Base-by-base conservation (phyloP, 2,888 invertebrate genomes). In the Cheilosia pagana region DNA sequence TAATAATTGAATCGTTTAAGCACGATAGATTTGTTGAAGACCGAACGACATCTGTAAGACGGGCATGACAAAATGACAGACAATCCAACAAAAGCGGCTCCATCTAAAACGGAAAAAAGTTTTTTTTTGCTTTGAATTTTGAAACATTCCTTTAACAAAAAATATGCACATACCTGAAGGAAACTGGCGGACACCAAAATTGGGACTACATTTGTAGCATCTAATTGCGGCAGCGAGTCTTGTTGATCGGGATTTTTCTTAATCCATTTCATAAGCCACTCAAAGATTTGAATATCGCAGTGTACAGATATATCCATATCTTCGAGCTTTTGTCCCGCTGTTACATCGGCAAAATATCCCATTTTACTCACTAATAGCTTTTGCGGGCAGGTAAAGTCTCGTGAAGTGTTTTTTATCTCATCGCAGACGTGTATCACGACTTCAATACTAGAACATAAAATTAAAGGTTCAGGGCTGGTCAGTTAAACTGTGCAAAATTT, bases 231-330 rank as follows among this genome's bases (percentile, higher is more conserved):
- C 19, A 60, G n/a, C 14, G 57, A 83, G 10, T 81, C 71, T 65
- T 77, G 45, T 77, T 88, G 35, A 79, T 94, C 93, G 0, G 93
- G 92, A 88, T 96, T 96, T 35, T 94, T 94, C 91, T 98, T 97
- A n/a, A 98, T 96, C 97, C 98, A 98, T 87, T 95, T 95, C 96
- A 98, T 98, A 67, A 99, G 93, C 98, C 98, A 98, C 89, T 98
- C 98, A 91, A 99, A 99, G 83, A 98, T 98, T 90, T 96, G 94
- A 75, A 99, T 96, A 92, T 99, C 98, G 90, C 98, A 99, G 90
- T 98, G 98, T 0, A 99, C 98, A 0, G 98, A 98, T 87, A 99
- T 98, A 89, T 98, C 98, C 95, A 98, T 97, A 89, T 98, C 98
- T 89, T 96, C 96, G 7, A 97, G 91, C 75, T 95, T 94, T 90